Evolutionary conservation across 2,888 invertebrate genomes (phyloP), one percentile per base, ranked within the genome.

Genomic region (Drosophila yooni): DNA sequence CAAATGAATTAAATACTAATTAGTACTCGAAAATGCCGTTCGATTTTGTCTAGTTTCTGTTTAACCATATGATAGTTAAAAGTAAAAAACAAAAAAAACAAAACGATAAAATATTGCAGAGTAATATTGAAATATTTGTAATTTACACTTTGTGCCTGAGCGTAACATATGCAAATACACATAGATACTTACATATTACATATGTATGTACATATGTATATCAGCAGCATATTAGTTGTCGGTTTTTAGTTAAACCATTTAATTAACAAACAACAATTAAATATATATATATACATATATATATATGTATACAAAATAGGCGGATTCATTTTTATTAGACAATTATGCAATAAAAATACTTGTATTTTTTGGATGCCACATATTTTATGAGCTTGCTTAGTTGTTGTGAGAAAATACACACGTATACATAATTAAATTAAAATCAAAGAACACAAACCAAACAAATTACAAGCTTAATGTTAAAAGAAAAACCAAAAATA

Each of bases 61-160:
- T 70, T 34, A 29, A 60, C 27, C 31, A 52, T 29, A 56, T 58
- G n/a, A 68, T 46, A 33, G 31, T 33, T 48, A 50, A 56, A 51
- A 40, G 38, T 18, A 15, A 29, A 52, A 56, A 48, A 31, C 10
- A 31, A 40, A 33, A 31, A 5, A 29, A 34, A 48, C 7, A 4
- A 52, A 53, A 58, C 25, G 11, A 63, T 36, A 63, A 57, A 64
- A 65, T 70, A 81, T 77, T 63, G 70, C 70, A 66, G 71, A 68
- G 74, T 76, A 73, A 74, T 65, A 80, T 70, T 70, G 69, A 78
- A 74, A 89, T 78, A 89, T 89, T 85, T 88, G 90, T 87, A 90
- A 90, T 88, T 91, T 91, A 91, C 91, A 91, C 91, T 91, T 91
- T 92, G 91, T 91, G 91, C 91, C 91, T 91, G 88, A 92, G 84